Base-by-base conservation (phyloP, 2,888 invertebrate genomes). In the Temnothorax unifasciatus region DNA sequence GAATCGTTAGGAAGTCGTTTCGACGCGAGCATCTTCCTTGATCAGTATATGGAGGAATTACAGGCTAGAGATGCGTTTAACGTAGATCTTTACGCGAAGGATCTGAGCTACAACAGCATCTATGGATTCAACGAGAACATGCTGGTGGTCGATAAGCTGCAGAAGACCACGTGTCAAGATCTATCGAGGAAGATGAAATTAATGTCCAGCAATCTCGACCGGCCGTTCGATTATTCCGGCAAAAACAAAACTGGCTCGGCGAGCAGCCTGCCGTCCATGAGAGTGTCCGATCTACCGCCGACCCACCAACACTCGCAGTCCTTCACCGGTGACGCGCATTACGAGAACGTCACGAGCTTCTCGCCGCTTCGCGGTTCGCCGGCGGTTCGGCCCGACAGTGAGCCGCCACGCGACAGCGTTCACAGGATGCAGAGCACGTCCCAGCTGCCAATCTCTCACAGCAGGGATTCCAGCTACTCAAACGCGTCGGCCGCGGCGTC, bases 21-120 rank as follows among this genome's bases (percentile, higher is more conserved):
- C 75, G 96, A 96, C 89, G 95, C 95, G 38, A 96, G 96, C 87
- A 95, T 96, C n/a, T 97, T 97, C 92, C 95, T 97, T 73, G 97
- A 97, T 93, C 96, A 96, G 86, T 97, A 97, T 93, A 95, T 97
- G 68, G 96, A 96, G 90, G 96, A 97, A 88, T 95, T 97, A 86
- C 96, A 96, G 92, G 95, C 96, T 2, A 95, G 95, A 77, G 96
- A 96, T 86, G 93, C 95, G 57, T 95, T 88, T 76, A 94, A 95
- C 86, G 93, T 94, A 0, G 95, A 94, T 63, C 85, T 94, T 29
- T 95, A 94, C 82, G 90, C 95, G 21, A 94, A 94, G 64, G 93
- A 93, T 50, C 85, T 93, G 8, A 93, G 93, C 34, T 94, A 94
- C 87, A 94, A 94, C 68, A 93, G 93, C 47, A 93, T 94, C 9